phyloP scores from a whole-genome alignment of 1,140 invertebrate species.

The Chymomyza costata region DNA sequence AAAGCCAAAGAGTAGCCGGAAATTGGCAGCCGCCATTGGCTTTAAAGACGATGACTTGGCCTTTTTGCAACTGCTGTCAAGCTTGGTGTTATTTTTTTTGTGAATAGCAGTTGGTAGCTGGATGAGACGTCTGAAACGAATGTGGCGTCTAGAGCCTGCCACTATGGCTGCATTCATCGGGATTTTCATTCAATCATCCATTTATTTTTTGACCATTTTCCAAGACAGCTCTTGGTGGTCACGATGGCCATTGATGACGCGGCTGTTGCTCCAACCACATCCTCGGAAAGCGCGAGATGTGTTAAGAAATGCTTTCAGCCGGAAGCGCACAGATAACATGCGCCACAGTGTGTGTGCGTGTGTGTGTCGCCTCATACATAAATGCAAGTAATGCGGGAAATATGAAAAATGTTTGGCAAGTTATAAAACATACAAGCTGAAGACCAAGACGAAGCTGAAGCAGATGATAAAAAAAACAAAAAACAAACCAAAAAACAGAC shows the following conservation, averaged over 20 bases:
- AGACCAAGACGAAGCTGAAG: slow-evolving; percentile 25
- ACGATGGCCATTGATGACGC: slow-evolving; percentile 53
- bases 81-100: slow-evolving; percentile 2
- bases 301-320: slow-evolving; percentile 72
- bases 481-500: slow-evolving; percentile 9
- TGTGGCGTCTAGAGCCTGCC: slow-evolving; percentile 60
- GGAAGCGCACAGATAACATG: slow-evolving; percentile 68
- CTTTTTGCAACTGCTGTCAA: slow-evolving; percentile 48
- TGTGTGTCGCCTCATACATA: slow-evolving; percentile 58
- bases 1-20: slow-evolving; percentile 38
- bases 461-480: slow-evolving; percentile 14
- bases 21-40: slow-evolving; percentile 67
- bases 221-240: slow-evolving; percentile 72
- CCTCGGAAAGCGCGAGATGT: too few relatives aligned
- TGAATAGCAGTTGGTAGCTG: slow-evolving; percentile 12
- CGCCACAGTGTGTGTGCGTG: slow-evolving; percentile 43
- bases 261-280: slow-evolving; percentile 19
- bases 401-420: slow-evolving; percentile 71
- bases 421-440: slow-evolving; percentile 49
- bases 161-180: slow-evolving; percentile 37
- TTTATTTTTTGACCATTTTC: slow-evolving; percentile 73
- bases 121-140: too few relatives aligned
- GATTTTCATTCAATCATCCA: slow-evolving; percentile 72
- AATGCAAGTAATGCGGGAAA: slow-evolving; percentile 73
- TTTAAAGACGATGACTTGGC: slow-evolving; percentile 71